These are phyloP conservation scores for Hemitrygon akajei DNA, from an alignment of 2,797 vertebrate genomes.

Conservation along the genomic window DNA sequence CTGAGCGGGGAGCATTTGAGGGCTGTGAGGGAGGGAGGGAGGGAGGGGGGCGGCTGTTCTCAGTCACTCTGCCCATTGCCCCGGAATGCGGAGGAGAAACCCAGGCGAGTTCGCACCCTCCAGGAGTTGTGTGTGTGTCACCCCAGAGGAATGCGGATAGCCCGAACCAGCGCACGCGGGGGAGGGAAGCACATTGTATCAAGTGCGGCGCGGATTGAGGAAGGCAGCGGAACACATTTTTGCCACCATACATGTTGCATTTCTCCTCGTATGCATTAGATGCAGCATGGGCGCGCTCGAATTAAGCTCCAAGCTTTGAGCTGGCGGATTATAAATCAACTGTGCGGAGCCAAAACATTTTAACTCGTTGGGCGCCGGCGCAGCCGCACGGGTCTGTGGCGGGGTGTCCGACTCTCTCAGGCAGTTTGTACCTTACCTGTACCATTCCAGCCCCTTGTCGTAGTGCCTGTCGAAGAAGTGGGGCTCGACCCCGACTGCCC, in stretches of 20 bases:
- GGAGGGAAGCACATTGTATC: no score
- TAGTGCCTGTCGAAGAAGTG: slow-evolving; percentile 99
- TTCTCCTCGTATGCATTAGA: not conserved
- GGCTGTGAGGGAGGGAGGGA: not conserved
- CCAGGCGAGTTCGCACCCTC: not conserved
- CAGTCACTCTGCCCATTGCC: not conserved
- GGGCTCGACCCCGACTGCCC: slow-evolving; percentile 91
- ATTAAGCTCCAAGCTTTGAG: not conserved
- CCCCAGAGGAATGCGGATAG: not conserved
- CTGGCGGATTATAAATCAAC: not conserved
- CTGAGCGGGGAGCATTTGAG: not conserved
- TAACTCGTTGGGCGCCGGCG: not conserved
- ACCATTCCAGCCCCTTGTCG: slow-evolving; percentile 91
- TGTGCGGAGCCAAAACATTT: not conserved
- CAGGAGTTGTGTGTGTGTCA: not conserved
- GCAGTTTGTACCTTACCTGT: slow-evolving; percentile 68
- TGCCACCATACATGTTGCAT: not conserved
- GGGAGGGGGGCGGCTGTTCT: no score
- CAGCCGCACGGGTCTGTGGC: no score
- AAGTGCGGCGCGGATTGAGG: no score
- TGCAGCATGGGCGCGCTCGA: not conserved
- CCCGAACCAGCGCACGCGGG: no score
- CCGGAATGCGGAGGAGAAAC: no score
- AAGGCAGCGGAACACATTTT: not conserved
- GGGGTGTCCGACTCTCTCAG: not conserved